Evolutionary conservation across 2,888 invertebrate species (phyloP).

Genomic region (Lepetodrilus schrolli): DNA sequence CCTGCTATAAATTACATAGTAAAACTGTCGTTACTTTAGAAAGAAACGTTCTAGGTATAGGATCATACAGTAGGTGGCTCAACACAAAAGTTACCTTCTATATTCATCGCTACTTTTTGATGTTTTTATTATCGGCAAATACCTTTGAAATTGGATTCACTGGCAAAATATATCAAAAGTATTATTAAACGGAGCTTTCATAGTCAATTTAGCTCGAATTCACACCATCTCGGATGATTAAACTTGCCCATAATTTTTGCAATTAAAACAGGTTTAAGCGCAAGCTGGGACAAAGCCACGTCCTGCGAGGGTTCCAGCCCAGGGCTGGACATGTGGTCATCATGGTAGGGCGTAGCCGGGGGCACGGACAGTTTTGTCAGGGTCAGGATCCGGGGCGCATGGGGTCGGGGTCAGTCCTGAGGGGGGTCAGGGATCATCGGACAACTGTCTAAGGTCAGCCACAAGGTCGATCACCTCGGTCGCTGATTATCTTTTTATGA

Average conservation of each 20-base stretch:
- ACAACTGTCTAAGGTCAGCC: constrained; percentile 34
- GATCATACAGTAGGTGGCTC: too few relatives aligned
- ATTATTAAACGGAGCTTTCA: constrained; percentile 22
- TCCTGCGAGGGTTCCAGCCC: background rate
- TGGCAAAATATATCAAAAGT: background rate
- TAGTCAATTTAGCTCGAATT: constrained; percentile 23
- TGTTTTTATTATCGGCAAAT: background rate
- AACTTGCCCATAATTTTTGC: constrained; percentile 8
- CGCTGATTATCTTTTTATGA: constrained; percentile 34
- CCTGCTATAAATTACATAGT: too few relatives aligned
- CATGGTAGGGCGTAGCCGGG: constrained; percentile 8
- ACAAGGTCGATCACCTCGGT: constrained; percentile 15
- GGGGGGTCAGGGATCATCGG: constrained; percentile 30
- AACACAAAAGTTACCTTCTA: too few relatives aligned
- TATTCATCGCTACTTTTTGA: background rate
- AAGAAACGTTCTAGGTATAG: too few relatives aligned
- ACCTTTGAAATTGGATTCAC: background rate
- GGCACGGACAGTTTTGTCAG: constrained; percentile 30
- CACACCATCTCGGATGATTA: background rate
- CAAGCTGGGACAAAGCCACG: background rate
- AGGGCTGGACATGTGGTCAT: constrained; percentile 30
- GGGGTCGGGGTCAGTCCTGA: constrained; percentile 21
- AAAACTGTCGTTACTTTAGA: too few relatives aligned
- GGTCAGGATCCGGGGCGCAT: constrained; percentile 31
- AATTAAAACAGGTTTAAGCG: constrained; percentile 24